Base-by-base conservation (phyloP, 2,888 invertebrate species). In the Drosophila fungiperda region DNA sequence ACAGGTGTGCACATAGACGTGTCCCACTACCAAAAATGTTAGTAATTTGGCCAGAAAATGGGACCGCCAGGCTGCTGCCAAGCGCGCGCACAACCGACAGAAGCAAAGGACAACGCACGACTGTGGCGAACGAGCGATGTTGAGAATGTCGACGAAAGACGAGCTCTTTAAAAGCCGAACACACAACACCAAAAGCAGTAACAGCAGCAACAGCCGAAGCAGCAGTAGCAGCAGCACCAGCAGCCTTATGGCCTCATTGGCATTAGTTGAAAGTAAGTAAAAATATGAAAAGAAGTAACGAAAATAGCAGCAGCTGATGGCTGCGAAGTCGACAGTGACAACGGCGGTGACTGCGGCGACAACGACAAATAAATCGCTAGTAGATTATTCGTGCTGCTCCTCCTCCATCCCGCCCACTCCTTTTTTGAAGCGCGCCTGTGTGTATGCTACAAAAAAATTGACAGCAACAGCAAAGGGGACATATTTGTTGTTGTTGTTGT, bases 101-200 rank as follows among this genome's bases (percentile, higher is more conserved):
- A 58, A 90, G 86, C 91, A 90, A 91, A 91, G 91, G 89, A 87
- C 86, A 86, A 87, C 79, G 89, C 83, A 87, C 87, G 91, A 87
- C 87, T 45, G 20, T 52, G 59, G 38, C 55, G 48, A 53, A 49
- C 58, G 26, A 42, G 17, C 68, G 60, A 67, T 17, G 54, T 29
- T 38, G 23, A 26, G 2, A 48, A 55, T 6, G 52, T 50, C 58
- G 53, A 36, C 17, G 38, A 55, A n/a, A 66, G 69, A 73, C 73
- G 82, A 82, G 61, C 67, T 77, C 26, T 45, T 68, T 62, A 57
- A 68, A 71, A 69, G 54, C 80, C 80, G 81, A 82, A 48, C 64
- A 59, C 60, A 54, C 59, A 67, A 68, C 38, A 55, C 26, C 26
- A 38, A 38, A 38, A 38, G n/a, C 36, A 26, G 23, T 3, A 36